These are phyloP conservation scores for Ashinkailepas kermadecensis DNA, from an alignment of 2,888 invertebrate genomes.

Conservation along the genomic window DNA sequence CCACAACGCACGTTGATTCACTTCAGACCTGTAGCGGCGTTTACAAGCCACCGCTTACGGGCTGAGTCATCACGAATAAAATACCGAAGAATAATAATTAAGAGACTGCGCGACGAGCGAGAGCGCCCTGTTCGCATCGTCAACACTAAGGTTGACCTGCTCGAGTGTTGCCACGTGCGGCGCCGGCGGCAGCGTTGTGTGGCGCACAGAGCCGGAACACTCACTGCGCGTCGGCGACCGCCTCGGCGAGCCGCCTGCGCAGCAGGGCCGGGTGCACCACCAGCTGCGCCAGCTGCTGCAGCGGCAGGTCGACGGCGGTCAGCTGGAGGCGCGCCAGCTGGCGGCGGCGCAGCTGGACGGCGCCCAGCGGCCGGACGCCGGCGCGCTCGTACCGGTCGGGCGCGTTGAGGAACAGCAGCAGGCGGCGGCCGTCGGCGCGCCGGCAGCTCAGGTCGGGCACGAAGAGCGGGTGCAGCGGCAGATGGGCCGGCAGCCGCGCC, in stretches of 20 bases:
- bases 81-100: too few species aligned
- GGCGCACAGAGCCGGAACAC: too few species aligned
- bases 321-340: not conserved
- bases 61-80: too few species aligned
- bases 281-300: conserved; percentile 14
- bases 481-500: conserved; percentile 44
- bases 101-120: too few species aligned
- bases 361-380: not conserved
- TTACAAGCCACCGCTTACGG: too few species aligned
- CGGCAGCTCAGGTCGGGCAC: conserved; percentile 48
- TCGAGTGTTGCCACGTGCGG: too few species aligned
- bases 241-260: not conserved
- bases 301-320: not conserved
- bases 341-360: not conserved
- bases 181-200: too few species aligned
- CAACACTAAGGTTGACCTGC: too few species aligned
- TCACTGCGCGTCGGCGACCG: not conserved
- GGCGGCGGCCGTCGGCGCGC: conserved; percentile 5
- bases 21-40: too few species aligned
- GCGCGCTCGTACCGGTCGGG: not conserved
- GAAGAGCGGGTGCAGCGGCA: conserved; percentile 53
- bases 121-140: too few species aligned
- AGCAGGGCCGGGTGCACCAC: conserved; percentile 15
- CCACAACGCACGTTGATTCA: too few species aligned
- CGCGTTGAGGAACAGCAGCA: not conserved